phyloP scores from a whole-genome alignment of 1,140 invertebrate genomes.

The Drosophila bocqueti region DNA sequence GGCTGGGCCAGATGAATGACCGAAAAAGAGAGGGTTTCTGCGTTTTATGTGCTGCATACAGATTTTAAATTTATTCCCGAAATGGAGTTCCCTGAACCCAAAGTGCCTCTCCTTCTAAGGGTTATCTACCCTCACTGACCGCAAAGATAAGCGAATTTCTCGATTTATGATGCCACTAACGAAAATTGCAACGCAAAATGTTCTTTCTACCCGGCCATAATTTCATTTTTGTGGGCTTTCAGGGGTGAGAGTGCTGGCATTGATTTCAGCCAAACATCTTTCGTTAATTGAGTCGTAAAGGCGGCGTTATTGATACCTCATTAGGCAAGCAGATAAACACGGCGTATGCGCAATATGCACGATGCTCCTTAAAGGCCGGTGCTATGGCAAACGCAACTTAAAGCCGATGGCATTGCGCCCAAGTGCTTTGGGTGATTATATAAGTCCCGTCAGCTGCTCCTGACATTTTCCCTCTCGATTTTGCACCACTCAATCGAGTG shows the following conservation, averaged over 20 bases:
- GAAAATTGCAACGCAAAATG: conserved; percentile 41
- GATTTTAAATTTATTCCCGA: conserved; percentile 63
- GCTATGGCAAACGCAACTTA: conserved; percentile 24
- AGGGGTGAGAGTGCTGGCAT: conserved; percentile 20
- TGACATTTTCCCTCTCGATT: conserved; percentile 45
- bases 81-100: conserved; percentile 59
- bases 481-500: conserved; percentile 37
- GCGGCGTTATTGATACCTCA: conserved; percentile 78
- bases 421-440: conserved; percentile 18
- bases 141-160: conserved; percentile 33
- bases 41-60: conserved; percentile 38
- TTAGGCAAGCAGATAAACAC: conserved; percentile 67
- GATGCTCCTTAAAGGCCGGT: conserved; percentile 4
- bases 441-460: conserved; percentile 47
- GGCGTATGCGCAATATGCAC: conserved; percentile 62
- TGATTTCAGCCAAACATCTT: conserved; percentile 57
- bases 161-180: conserved; percentile 48
- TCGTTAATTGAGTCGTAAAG: conserved; percentile 77
- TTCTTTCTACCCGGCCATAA: conserved; percentile 16
- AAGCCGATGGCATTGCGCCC: conserved; percentile 8
- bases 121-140: conserved; percentile 38
- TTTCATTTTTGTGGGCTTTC: conserved; percentile 12
- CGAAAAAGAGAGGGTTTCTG: conserved; percentile 12
- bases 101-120: conserved; percentile 6
- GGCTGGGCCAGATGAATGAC: conserved; percentile 57